Evolutionary conservation across 2,113 vertebrate genomes (phyloP).

Genomic region (Ammodytes marinus): DNA sequence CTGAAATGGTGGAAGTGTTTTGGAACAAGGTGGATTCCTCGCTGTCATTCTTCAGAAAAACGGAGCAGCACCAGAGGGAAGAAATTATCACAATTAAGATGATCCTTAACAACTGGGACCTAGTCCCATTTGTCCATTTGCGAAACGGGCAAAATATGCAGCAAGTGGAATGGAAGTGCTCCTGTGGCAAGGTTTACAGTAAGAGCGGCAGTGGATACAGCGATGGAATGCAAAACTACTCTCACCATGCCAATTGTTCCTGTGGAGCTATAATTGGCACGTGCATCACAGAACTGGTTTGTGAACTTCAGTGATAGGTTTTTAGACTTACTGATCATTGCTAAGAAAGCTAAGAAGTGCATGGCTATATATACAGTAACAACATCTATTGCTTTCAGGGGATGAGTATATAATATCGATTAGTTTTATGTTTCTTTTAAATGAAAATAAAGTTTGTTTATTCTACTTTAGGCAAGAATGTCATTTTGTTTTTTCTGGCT

Average conservation of each 20-base stretch:
- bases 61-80: conserved; percentile 21
- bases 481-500: neutral
- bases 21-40: conserved; percentile 25
- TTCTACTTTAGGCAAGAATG: neutral
- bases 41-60: conserved; percentile 65
- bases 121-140: conserved; percentile 56
- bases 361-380: neutral
- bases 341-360: neutral
- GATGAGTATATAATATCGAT: neutral
- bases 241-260: neutral
- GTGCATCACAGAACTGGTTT: conserved; percentile 44
- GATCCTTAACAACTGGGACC: neutral
- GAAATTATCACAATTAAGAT: conserved; percentile 34
- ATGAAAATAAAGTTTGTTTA: neutral
- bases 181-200: neutral
- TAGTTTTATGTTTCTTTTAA: neutral
- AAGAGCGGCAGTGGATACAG: accelerated
- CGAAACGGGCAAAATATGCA: accelerated
- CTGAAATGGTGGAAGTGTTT: conserved; percentile 57
- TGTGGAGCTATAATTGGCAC: neutral
- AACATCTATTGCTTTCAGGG: neutral
- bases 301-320: conserved; percentile 47
- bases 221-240: accelerated
- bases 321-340: neutral
- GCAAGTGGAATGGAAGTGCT: neutral